Conservation (phyloP, 2,797 vertebrate genomes). For the Thamnophis elegans region DNA sequence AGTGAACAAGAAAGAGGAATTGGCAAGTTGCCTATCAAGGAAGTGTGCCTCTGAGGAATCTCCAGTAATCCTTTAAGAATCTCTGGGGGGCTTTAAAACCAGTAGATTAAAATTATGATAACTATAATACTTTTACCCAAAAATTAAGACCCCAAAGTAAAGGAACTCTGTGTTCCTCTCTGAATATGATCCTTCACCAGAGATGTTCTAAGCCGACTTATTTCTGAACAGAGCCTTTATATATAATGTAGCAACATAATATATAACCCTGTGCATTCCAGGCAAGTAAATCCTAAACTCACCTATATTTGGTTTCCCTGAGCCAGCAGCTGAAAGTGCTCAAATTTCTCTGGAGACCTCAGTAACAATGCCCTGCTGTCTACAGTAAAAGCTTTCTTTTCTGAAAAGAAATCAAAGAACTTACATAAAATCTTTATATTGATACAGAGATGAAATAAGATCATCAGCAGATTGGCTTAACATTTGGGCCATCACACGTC, state of each 20-base stretch:
- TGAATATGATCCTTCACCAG: constrained; percentile 3
- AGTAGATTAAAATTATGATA: neutral
- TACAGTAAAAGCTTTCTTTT: constrained; percentile 32
- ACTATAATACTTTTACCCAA: neutral
- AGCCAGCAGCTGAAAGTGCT: constrained; percentile 45
- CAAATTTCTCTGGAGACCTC: constrained; percentile 45
- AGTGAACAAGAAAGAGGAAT: neutral
- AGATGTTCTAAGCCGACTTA: neutral
- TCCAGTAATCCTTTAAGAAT: neutral
- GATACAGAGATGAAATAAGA: constrained; percentile 39
- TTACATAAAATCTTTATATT: constrained; percentile 39
- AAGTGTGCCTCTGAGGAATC: neutral
- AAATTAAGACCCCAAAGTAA: constrained; percentile 20
- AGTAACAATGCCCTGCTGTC: constrained; percentile 34
- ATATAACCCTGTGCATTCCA: constrained; percentile 23
- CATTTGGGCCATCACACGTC: constrained; percentile 27
- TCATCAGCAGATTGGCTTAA: constrained; percentile 31
- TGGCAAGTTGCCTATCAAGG: neutral
- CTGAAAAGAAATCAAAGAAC: constrained; percentile 56
- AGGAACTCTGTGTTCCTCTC: neutral
- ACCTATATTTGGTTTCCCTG: constrained; percentile 41
- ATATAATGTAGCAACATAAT: constrained; percentile 11
- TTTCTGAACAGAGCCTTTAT: neutral
- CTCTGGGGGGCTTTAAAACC: neutral
- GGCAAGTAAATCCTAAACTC: constrained; percentile 12